Conservation (phyloP, 1,140 invertebrate species). For the Drosophila takahashii region DNA sequence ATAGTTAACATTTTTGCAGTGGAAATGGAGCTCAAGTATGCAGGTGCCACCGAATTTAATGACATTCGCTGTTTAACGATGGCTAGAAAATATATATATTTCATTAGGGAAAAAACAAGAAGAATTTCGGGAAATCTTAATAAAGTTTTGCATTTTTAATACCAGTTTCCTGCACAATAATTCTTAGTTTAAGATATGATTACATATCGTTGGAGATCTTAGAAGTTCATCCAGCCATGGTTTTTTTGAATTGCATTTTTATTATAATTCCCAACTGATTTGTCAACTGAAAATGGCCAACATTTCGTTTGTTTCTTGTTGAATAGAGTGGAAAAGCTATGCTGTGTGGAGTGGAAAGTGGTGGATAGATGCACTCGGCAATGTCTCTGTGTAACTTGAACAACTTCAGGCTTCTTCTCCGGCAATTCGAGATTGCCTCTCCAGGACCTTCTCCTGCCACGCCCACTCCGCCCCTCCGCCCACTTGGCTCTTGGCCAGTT, state of each 20-base stretch:
- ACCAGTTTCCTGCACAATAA: too few relatives aligned
- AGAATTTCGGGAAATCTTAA: neutral
- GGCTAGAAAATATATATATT: neutral
- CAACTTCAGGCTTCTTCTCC: conserved; percentile 30
- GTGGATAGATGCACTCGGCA: conserved; percentile 15
- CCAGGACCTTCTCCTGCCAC: neutral
- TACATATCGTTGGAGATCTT: too few relatives aligned
- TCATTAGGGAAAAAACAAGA: conserved; percentile 3
- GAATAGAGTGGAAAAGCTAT: conserved; percentile 7
- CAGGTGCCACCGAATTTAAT: conserved; percentile 63
- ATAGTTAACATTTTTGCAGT: conserved; percentile 65
- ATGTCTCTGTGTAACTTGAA: conserved; percentile 45
- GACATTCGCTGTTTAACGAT: conserved; percentile 27
- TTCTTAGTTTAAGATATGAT: too few relatives aligned
- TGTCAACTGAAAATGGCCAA: conserved; percentile 12
- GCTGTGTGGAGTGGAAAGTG: neutral
- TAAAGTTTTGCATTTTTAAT: neutral
- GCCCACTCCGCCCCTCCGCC: neutral
- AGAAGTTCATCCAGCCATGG: neutral
- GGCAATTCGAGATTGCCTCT: conserved; percentile 49
- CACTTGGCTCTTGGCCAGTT: conserved; percentile 43
- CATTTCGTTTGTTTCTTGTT: conserved; percentile 12
- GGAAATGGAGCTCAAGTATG: conserved; percentile 48
- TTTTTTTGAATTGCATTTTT: conserved; percentile 1
- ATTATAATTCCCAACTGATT: conserved; percentile 20